Base-by-base conservation (phyloP, 2,888 invertebrate species). In the Hedychridium roseum region DNA sequence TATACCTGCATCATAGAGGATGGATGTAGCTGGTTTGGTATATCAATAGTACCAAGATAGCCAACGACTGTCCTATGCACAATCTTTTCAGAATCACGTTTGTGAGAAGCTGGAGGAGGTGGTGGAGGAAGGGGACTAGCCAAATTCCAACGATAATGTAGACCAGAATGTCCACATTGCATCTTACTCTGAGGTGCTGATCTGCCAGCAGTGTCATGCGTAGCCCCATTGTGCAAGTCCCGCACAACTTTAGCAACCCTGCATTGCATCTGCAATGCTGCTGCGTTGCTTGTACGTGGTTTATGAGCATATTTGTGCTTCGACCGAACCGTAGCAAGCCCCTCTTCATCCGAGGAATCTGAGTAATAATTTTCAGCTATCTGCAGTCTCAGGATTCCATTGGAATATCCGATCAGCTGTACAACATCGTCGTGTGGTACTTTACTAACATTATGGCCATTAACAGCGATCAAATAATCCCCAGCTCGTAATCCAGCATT, bases 31-130 rank as follows among this genome's bases (percentile, higher is more conserved):
- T 92, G 89, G 75, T 90, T 89, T 0, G 97, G 96, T 83, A 97
- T 95, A 80, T 97, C 97, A 55, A 97, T 94, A 1, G 97, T 96
- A 15, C 97, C 97, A 36, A 97, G 83, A 79, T 97, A 97, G 1
- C 96, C 96, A 1, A 97, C 94, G 1, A 97, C 87, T 0, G 91
- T 92, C 61, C 91, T 87, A 70, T 90, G 91, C 54, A 91, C 91
- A 5, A 91, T 83, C 50, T 78, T 76, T 35, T 77, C 79, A 0
- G 76, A 70, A 44, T 79, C 77, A 36, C 79, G 56, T 41, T 76
- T 75, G 37, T 74, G 55, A 11, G 69, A 70, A 12, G 71, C 43
- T 11, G 76, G 73, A 1, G 79, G 79, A 2, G 79, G 78, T 5
- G 81, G 80, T 2, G 78, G 78, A 3, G 80, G 79, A 26, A 78